phyloP scores from a whole-genome alignment of 37 sponge, comb jelly and placozoan species.

The Chondrilla cf. caribensis region DNA sequence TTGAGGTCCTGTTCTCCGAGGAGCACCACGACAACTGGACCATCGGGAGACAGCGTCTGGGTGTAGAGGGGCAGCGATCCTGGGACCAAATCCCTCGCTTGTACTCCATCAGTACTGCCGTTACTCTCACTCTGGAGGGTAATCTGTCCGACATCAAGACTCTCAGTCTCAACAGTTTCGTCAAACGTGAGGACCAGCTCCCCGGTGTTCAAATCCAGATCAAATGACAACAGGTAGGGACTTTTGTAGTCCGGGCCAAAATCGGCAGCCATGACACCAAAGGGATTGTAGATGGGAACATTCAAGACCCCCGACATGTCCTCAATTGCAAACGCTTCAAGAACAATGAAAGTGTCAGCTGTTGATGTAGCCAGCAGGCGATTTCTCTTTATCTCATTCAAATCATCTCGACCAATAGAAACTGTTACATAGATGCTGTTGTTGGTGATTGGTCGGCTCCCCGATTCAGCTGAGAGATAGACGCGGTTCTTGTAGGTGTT shows the following conservation, averaged over 20 bases:
- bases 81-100: constrained; percentile 30
- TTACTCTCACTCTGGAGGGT: constrained; percentile 56
- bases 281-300: constrained; percentile 53
- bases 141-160: constrained; percentile 49
- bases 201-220: constrained; percentile 65
- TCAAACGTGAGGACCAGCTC: constrained; percentile 77
- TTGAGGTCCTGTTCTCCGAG: constrained; percentile 78
- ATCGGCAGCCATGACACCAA: constrained; percentile 32
- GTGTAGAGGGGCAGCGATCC: constrained; percentile 50
- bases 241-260: constrained; percentile 28
- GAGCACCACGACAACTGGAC: constrained; percentile 48
- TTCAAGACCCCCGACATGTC: constrained; percentile 75
- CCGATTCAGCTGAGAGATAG: constrained; percentile 16
- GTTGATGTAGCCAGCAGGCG: constrained; percentile 56
- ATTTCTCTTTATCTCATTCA: constrained; percentile 79
- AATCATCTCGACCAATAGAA: constrained; percentile 68
- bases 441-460: constrained; percentile 23
- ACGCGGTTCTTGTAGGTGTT: constrained; percentile 38
- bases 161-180: constrained; percentile 71
- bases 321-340: constrained; percentile 45
- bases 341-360: constrained; percentile 57
- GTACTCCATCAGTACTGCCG: not conserved
- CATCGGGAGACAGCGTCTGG: constrained; percentile 58
- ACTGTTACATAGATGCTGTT: constrained; percentile 35
- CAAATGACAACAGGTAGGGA: constrained; percentile 58